Percentiles rank a stretch among this genome's conserved stretches.
Evolutionary conservation across 1,140 invertebrate genomes (phyloP).

Genomic region (Parapsyche elsis): DNA sequence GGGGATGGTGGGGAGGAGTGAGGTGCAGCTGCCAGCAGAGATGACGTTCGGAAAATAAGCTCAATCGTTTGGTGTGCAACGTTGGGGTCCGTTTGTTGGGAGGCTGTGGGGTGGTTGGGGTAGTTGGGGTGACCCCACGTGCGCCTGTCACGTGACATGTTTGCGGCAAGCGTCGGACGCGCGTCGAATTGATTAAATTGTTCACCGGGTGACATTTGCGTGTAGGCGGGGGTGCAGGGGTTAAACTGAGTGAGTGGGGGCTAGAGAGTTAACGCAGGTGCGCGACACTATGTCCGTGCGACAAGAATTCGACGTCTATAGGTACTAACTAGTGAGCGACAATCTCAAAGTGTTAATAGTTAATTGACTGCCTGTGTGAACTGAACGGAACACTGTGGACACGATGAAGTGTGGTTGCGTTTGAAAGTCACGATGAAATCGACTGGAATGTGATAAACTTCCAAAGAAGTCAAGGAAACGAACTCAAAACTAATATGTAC

Average conservation of each 20-base stretch:
- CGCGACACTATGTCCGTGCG: too few species aligned
- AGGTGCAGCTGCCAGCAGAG: neutral
- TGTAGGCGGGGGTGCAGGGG: neutral
- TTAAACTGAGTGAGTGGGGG: neutral
- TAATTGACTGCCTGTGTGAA: too few species aligned
- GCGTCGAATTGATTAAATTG: constrained; percentile 51
- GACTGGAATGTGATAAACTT: too few species aligned
- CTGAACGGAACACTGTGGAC: too few species aligned
- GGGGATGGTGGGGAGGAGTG: neutral
- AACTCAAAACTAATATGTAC: too few species aligned
- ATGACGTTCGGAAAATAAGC: constrained; percentile 4
- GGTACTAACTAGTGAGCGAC: too few species aligned
- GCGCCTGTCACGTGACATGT: constrained; percentile 42
- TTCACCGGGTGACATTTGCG: constrained; percentile 46
- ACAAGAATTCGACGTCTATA: too few species aligned
- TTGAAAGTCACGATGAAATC: neutral
- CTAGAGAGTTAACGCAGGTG: neutral
- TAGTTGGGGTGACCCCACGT: constrained; percentile 11
- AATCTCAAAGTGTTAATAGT: too few species aligned
- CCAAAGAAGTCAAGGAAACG: too few species aligned
- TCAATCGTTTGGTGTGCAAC: neutral
- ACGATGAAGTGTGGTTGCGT: too few species aligned
- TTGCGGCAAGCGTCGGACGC: constrained; percentile 36
- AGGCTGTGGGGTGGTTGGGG: neutral
- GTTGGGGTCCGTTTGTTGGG: neutral